Evolutionary conservation across 2,797 vertebrate species (phyloP).

Genomic region (Pseudochirops cupreus): DNA sequence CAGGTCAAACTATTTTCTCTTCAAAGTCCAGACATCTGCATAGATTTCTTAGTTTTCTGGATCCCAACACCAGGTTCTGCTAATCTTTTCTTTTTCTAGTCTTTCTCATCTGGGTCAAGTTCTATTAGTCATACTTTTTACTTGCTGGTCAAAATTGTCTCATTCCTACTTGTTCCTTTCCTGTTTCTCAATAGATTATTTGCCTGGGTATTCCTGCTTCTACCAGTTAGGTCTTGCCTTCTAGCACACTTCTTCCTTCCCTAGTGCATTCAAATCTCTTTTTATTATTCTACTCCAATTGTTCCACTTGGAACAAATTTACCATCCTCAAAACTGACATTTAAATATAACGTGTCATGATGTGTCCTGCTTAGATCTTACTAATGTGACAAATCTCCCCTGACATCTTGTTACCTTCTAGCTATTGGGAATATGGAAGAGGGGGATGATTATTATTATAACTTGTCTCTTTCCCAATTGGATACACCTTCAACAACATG

Average conservation of each 20-base stretch:
- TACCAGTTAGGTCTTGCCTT: not conserved
- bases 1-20: not conserved
- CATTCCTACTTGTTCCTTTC: not conserved
- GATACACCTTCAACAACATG: not conserved
- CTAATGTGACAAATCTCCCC: not conserved
- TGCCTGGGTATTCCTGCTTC: not conserved
- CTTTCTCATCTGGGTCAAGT: not conserved
- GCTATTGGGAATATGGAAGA: not conserved
- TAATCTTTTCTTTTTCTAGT: not conserved
- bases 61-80: not conserved
- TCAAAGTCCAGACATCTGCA: not conserved
- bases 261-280: not conserved
- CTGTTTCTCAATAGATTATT: not conserved
- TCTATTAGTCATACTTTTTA: not conserved
- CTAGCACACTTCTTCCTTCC: not conserved
- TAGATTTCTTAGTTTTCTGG: not conserved
- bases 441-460: not conserved
- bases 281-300: constrained; percentile 19
- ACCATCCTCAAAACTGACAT: constrained; percentile 21
- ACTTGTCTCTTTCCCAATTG: not conserved
- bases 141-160: not conserved
- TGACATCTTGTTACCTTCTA: not conserved
- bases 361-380: not conserved
- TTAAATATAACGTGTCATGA: not conserved
- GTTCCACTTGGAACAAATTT: constrained; percentile 44